phyloP scores from a whole-genome alignment of 1,140 invertebrate species.

The Macrosteles quadrilineatus region DNA sequence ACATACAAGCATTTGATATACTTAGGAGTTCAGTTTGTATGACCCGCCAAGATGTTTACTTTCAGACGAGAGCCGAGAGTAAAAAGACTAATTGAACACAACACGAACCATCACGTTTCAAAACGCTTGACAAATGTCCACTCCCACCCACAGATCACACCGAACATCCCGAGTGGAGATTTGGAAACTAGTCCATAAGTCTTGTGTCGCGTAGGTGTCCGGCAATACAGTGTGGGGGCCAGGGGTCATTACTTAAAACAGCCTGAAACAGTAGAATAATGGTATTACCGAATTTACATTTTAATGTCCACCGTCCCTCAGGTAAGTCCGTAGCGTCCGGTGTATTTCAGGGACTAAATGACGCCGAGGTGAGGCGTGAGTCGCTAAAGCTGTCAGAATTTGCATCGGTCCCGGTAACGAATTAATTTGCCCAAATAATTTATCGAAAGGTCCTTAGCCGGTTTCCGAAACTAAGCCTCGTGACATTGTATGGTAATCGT shows the following conservation, averaged over 20 bases:
- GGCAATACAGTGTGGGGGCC: neutral
- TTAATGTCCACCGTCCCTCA: neutral
- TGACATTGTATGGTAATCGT: neutral
- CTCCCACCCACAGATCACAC: no score
- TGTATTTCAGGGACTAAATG: neutral
- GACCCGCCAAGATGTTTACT: no score
- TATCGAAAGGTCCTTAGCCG: slow-evolving; percentile 5
- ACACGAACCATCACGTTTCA: no score
- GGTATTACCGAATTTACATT: neutral
- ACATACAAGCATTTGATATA: no score
- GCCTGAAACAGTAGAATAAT: slow-evolving; percentile 9
- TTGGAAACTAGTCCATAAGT: no score
- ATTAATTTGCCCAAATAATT: neutral
- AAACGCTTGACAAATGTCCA: no score
- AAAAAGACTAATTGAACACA: no score
- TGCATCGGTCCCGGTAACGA: slow-evolving; percentile 2
- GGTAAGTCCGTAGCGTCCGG: no score
- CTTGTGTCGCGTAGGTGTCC: neutral
- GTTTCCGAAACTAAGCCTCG: neutral
- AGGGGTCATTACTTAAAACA: neutral
- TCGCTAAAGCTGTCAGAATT: neutral
- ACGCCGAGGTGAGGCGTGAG: no score
- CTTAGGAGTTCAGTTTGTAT: no score
- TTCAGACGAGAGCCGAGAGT: no score
- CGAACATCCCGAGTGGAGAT: no score